phyloP scores from a whole-genome alignment of 2,113 vertebrate species.

The Pygoscelis adeliae region DNA sequence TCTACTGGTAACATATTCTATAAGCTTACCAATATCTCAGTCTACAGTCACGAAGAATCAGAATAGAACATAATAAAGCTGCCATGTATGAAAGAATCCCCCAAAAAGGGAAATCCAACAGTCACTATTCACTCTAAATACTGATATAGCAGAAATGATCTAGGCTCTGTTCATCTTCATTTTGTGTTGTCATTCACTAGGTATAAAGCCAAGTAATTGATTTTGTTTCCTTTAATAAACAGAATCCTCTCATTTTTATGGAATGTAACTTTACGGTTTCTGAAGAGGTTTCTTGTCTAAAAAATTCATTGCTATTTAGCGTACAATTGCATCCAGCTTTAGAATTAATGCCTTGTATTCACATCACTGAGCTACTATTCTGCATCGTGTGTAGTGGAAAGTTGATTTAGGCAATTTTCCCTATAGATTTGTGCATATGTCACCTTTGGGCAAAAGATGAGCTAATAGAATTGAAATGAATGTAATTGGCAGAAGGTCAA shows the following conservation, averaged over 20 bases:
- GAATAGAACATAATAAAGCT: background rate
- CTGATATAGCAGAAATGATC: background rate
- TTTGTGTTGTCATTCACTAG: background rate
- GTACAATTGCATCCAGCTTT: slow-evolving; percentile 14
- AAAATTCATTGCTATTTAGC: slow-evolving; percentile 27
- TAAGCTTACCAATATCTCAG: background rate
- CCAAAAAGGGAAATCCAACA: background rate
- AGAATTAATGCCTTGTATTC: background rate
- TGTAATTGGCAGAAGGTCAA: slow-evolving; percentile 80
- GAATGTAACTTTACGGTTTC: background rate
- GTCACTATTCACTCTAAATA: background rate
- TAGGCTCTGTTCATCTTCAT: background rate
- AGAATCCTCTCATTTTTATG: background rate
- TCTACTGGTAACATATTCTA: background rate
- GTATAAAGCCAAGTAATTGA: background rate
- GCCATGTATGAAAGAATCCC: background rate
- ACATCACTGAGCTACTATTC: background rate
- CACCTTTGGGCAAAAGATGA: slow-evolving; percentile 79
- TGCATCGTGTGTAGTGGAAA: background rate
- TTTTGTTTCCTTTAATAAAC: background rate
- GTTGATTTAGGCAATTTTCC: slow-evolving; percentile 56
- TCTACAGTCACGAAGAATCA: background rate
- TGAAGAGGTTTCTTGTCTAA: background rate
- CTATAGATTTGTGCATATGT: slow-evolving; percentile 68
- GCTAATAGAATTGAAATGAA: slow-evolving; percentile 81